Base-by-base conservation (phyloP, 2,888 invertebrate genomes). In the Athetis lepigone region DNA sequence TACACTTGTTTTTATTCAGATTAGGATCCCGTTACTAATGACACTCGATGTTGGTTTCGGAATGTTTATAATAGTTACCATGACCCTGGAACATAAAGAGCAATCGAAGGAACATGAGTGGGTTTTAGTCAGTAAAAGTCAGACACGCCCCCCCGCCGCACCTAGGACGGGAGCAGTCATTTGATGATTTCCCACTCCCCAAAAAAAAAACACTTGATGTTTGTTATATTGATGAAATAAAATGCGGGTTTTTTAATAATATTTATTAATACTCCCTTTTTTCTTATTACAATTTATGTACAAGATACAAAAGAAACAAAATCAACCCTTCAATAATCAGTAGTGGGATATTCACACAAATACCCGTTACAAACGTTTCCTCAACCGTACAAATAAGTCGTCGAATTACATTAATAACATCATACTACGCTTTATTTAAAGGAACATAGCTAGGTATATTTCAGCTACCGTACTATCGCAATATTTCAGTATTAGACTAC, bases 251-350 rank as follows among this genome's bases (percentile, higher is more conserved):
- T 82, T 87, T 88, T 89, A 81, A 83, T 90, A 90, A 88, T 90
- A 84, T 94, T 94, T 92, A 93, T 92, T 93, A 89, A 88, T 90
- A 92, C 86, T 88, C 89, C 89, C 85, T 86, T 85, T 88, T 85
- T 85, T 87, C 85, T 87, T 88, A 75, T 88, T 90, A 92, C 88
- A 90, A 87, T 92, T 82, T 94, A 94, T 95, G 90, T 94, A 95
- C 94, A 95, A 92, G 92, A 90, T 90, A 89, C 87, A 90, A 91
- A 88, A 83, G 37, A 67, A 83, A 85, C 81, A 80, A 76, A 64
- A 71, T 58, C 50, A 81, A 78, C 60, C 59, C 42, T 66, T 70
- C 70, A 80, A 70, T 69, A 70, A 71, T 74, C 74, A 70, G 70
- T 65, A 71, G 65, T 58, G 56, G 62, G 75, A 57, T 51, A 57